Base-by-base conservation (phyloP, 2,797 vertebrate species). In the Tauraco hartlaubi region DNA sequence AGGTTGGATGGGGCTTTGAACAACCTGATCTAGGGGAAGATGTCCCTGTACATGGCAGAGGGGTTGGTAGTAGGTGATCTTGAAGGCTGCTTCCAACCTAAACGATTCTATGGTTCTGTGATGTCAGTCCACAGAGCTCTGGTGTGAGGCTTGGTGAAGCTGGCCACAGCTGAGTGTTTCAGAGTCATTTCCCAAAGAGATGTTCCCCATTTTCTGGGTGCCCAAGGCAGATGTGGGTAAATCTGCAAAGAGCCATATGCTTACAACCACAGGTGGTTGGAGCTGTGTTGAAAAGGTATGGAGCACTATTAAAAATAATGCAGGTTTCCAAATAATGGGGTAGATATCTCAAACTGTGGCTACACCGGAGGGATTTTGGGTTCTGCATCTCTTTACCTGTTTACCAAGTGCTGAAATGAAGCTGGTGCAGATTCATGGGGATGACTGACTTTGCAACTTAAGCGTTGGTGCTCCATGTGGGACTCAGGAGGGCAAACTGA, bases 281-380 rank as follows among this genome's bases (percentile, higher is more conserved):
- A 66, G 31, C 31, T 0, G 0, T 12, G 35, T 28, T 20, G 41
- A 48, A 58, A 46, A 37, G 56, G 16, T 41, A 3, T 3, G 25
- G 37, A 61, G 12, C 11, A 1, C 52, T 76, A 8, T 49, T 39
- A 25, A 55, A 59, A 72, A 15, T n/a, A 17, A 31, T 13, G 28
- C 29, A 23, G 8, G 39, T 48, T 74, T 63, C 33, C 29, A 15
- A 46, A 74, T 28, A 63, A 48, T 5, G 23, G 17, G 43, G 13
- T 21, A 3, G 15, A 4, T 56, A 14, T 5, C 28, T 55, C 46
- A 46, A n/a, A 49, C 61, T 37, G 35, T 18, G 48, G 39, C 49
- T 69, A 7, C 12, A 17, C 5, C 2, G 0, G 33, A 22, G 62
- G 20, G 39, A 16, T 48, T 86, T n/a, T 6, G 28, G 26, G 21